These are phyloP conservation scores for Macrobrachium nipponense DNA, from an alignment of 1,140 invertebrate genomes.

Conservation along the genomic window DNA sequence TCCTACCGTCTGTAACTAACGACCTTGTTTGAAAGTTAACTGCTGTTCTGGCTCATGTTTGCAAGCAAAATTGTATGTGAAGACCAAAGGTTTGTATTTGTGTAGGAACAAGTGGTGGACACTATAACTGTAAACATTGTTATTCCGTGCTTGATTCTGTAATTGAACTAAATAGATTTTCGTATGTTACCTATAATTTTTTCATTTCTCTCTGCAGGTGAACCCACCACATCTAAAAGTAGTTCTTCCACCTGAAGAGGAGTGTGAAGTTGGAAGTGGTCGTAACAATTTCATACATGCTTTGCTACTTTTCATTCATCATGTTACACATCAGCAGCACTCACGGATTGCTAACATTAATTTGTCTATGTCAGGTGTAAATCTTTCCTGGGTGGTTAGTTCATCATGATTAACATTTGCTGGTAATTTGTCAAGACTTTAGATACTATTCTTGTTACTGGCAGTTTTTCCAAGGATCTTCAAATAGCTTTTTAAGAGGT, in stretches of 20 bases:
- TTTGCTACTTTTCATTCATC: conserved; percentile 82
- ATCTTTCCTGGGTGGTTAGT: conserved; percentile 60
- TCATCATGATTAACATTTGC: too few relatives aligned
- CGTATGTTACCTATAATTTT: neutral
- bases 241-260: conserved; percentile 68
- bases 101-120: neutral
- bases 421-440: too few relatives aligned
- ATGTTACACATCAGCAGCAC: conserved; percentile 69
- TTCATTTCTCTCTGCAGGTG: conserved; percentile 70
- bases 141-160: too few relatives aligned
- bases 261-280: conserved; percentile 69
- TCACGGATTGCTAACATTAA: conserved; percentile 60
- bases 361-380: conserved; percentile 58
- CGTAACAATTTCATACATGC: conserved; percentile 87
- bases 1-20: too few relatives aligned
- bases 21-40: too few relatives aligned
- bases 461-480: too few relatives aligned
- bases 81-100: too few relatives aligned
- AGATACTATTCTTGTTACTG: too few relatives aligned
- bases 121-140: neutral
- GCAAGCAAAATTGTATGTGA: too few relatives aligned
- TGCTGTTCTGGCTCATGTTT: too few relatives aligned
- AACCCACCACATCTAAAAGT: conserved; percentile 82
- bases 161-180: neutral
- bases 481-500: too few relatives aligned